Conservation (phyloP, 2,113 vertebrate genomes). For the Arvicanthis niloticus region DNA sequence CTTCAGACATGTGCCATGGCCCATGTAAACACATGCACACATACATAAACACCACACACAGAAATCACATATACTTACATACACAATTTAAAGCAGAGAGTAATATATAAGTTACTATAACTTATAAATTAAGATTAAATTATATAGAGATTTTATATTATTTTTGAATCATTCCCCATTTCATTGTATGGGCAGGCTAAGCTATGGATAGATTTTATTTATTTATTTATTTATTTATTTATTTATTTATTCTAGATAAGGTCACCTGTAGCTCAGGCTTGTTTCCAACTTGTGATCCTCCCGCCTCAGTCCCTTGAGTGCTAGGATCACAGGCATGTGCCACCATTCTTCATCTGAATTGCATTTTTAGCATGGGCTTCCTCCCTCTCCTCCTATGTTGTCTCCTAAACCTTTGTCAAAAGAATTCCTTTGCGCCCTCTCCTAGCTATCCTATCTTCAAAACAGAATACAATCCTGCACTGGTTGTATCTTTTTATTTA, state of each 20-base stretch:
- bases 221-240: too few relatives aligned
- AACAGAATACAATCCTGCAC: background rate
- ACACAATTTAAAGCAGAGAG: background rate
- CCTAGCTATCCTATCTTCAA: background rate
- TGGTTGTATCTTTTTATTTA: background rate
- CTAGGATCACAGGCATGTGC: background rate
- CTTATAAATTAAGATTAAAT: conserved; percentile 1
- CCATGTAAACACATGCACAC: too few relatives aligned
- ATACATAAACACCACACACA: background rate
- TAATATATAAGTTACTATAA: too few relatives aligned
- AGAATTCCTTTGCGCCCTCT: background rate
- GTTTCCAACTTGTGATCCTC: background rate
- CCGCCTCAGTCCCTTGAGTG: background rate
- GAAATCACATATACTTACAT: background rate
- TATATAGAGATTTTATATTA: background rate
- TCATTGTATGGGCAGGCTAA: background rate
- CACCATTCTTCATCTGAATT: background rate
- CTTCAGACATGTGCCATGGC: background rate
- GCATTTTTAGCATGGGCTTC: background rate
- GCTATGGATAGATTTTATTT: background rate
- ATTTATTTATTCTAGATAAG: background rate
- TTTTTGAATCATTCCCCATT: background rate
- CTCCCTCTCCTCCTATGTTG: background rate
- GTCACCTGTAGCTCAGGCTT: background rate
- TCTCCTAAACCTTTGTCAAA: background rate